Evolutionary conservation across 2,797 vertebrate species (phyloP).

Genomic region (Bradypodion pumilum): DNA sequence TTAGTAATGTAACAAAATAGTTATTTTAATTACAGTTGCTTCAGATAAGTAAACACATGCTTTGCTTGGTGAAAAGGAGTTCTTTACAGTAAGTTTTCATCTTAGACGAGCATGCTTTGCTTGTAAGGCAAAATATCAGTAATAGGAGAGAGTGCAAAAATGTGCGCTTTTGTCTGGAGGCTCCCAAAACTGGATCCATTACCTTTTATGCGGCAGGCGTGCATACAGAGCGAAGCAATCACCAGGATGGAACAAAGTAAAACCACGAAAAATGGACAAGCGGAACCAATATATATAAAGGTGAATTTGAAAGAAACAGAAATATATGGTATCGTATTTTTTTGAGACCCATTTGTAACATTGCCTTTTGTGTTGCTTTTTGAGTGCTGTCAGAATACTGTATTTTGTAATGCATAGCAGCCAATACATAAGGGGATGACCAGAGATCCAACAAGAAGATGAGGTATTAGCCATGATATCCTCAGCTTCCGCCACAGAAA

Average conservation of each 20-base stretch:
- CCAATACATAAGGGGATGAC: slow-evolving; percentile 25
- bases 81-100: too few species aligned
- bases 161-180: slow-evolving; percentile 1
- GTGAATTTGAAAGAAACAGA: too few species aligned
- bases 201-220: not conserved
- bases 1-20: too few species aligned
- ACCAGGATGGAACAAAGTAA: not conserved
- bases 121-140: too few species aligned
- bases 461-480: slow-evolving; percentile 4
- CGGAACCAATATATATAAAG: not conserved
- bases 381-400: not conserved
- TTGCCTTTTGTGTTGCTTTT: not conserved
- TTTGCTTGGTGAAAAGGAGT: too few species aligned
- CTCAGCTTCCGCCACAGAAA: slow-evolving; percentile 56
- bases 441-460: slow-evolving; percentile 45
- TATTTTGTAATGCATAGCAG: slow-evolving; percentile 18
- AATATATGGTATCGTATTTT: rapidly evolving
- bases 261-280: not conserved
- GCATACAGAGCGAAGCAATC: not conserved
- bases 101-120: too few species aligned
- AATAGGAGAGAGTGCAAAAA: too few species aligned
- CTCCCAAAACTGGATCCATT: not conserved
- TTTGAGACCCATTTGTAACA: not conserved
- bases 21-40: too few species aligned
- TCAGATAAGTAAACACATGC: too few species aligned